These are phyloP conservation scores for Rhipidura dahli DNA, from an alignment of 2,113 vertebrate genomes.

Conservation along the genomic window DNA sequence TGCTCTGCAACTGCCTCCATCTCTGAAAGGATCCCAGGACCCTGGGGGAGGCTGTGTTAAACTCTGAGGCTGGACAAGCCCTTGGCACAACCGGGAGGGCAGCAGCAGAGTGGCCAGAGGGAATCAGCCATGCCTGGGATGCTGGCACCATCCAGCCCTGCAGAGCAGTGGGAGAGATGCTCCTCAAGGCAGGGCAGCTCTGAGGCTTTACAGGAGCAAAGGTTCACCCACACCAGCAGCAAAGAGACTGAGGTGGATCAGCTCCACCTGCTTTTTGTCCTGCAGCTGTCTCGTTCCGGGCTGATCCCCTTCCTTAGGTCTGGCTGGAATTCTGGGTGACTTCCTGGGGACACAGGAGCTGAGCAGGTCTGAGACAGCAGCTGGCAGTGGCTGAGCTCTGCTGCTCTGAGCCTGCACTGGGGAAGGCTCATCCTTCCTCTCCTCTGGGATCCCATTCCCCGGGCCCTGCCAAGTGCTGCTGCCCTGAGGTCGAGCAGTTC, in stretches of 20 bases:
- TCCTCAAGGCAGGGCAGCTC: not conserved
- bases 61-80: not conserved
- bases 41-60: not conserved
- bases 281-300: not conserved
- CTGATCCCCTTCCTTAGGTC: not conserved
- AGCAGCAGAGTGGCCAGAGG: not conserved
- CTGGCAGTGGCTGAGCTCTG: not conserved
- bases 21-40: not conserved
- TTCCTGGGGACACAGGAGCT: not conserved
- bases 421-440: not conserved
- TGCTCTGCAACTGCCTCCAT: not conserved
- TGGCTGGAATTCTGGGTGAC: not conserved
- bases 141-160: not conserved
- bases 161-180: fast-evolving
- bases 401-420: not conserved
- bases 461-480: not conserved
- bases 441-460: not conserved
- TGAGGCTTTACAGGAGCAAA: not conserved
- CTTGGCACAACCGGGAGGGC: not conserved
- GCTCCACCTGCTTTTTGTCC: not conserved
- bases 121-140: not conserved
- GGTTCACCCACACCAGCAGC: not conserved
- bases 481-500: not conserved
- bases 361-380: not conserved
- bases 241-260: not conserved